Evolutionary conservation across 2,888 invertebrate species (phyloP), one percentile per base, ranked within the genome.

Genomic region (Cosmia pyralina): DNA sequence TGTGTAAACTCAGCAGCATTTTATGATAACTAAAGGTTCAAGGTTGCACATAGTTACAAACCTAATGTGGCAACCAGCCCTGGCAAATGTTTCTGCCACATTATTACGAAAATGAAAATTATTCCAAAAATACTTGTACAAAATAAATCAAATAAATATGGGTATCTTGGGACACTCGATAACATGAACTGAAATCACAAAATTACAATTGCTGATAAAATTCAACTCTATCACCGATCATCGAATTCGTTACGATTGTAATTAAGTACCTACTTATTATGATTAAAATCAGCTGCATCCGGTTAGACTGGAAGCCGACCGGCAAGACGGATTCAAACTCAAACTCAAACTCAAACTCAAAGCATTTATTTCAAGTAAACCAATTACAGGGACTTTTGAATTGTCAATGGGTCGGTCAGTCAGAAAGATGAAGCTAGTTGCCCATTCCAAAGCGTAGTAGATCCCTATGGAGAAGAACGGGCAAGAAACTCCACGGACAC

Each of bases 61-160:
- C 79, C 83, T 83, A 79, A 52, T 38, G 15, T 5, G 19, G 44
- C 52, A 28, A 46, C 34, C 3, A 83, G n/a, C 44, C 44, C 34
- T 17, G 28, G 17, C 8, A 70, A 48, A 63, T 50, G 19, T 48
- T 48, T 70, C 53, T 59, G 63, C 73, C 76, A 65, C 81, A 77
- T 77, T 62, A 17, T 70, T 13, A 17, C 41, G 64, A 57, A 34
- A 15, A 17, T 8, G 1, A 5, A 34, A 34, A 17, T 22, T 15
- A 53, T 13, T 55, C 11, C 2, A 53, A 74, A 41, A 72, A 79
- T 60, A 19, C 8, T 34, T 58, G 0, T 17, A 17, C 19, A 15
- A 53, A 64, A 58, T 53, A 44, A 68, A 77, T 50, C 10, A 53
- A 53, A 52, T 58, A 15, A 67, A 68, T 38, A 28, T 22, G 13